Evolutionary conservation across 2,113 vertebrate species (phyloP).

Genomic region (Platichthys flesus): DNA sequence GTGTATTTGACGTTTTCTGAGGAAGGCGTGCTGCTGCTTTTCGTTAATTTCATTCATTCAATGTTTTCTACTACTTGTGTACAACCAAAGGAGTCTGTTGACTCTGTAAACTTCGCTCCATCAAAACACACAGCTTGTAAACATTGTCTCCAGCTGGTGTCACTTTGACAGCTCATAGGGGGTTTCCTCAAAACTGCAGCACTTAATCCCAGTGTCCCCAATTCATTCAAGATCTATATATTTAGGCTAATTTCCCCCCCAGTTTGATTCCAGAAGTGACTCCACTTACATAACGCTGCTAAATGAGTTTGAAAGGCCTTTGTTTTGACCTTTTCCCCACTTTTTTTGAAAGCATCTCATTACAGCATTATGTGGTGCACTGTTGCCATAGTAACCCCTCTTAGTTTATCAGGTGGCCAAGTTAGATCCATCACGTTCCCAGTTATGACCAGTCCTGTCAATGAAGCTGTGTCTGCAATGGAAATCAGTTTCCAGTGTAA

Average conservation of each 20-base stretch:
- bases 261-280: neutral
- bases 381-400: slow-evolving; percentile 66
- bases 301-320: slow-evolving; percentile 56
- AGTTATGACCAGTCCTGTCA: neutral
- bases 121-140: slow-evolving; percentile 3
- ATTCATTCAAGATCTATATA: neutral
- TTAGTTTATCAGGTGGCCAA: slow-evolving; percentile 36
- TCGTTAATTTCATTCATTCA: slow-evolving; percentile 50
- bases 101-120: neutral
- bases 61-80: neutral
- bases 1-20: neutral
- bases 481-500: neutral
- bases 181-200: slow-evolving; percentile 1
- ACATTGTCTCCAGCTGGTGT: neutral
- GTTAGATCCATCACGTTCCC: neutral
- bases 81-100: neutral
- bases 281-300: neutral
- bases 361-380: slow-evolving; percentile 38
- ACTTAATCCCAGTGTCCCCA: neutral
- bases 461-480: neutral
- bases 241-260: too few species aligned
- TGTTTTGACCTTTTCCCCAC: slow-evolving; percentile 68
- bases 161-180: neutral
- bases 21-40: neutral
- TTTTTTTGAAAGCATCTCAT: slow-evolving; percentile 68